Conservation (phyloP, 2,888 invertebrate genomes). For the Tuberolachnus salignus region DNA sequence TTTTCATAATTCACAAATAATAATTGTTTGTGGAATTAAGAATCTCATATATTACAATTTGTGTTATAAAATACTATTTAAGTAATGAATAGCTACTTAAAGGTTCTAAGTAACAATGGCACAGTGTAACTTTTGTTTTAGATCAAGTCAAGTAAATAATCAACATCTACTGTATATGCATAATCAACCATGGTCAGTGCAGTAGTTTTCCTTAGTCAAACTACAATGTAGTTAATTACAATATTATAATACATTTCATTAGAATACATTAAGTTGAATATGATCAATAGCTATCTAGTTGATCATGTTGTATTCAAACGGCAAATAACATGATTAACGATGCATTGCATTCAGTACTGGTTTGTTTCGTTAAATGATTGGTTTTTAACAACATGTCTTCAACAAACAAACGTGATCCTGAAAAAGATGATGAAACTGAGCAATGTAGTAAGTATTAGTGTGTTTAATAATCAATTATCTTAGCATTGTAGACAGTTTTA, state of each 20-base stretch:
- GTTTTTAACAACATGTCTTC: slow-evolving; percentile 51
- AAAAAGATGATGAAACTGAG: slow-evolving; percentile 51
- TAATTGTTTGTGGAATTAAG: slow-evolving; percentile 1
- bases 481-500: slow-evolving; percentile 13
- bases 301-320: slow-evolving; percentile 38
- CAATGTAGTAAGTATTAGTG: slow-evolving; percentile 48
- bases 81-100: slow-evolving; percentile 7
- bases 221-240: not conserved
- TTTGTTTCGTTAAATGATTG: slow-evolving; percentile 42
- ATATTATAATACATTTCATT: not conserved
- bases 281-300: slow-evolving; percentile 23
- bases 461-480: not conserved
- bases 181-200: slow-evolving; percentile 23
- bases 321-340: slow-evolving; percentile 49
- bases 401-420: slow-evolving; percentile 45
- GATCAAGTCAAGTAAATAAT: not conserved
- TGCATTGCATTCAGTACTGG: slow-evolving; percentile 43
- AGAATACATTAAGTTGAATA: not conserved
- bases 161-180: not conserved
- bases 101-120: not conserved
- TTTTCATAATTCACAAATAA: not conserved
- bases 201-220: slow-evolving; percentile 4
- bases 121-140: not conserved
- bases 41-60: not conserved
- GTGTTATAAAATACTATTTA: not conserved